Percentiles rank a stretch among this genome's conserved stretches.
These are phyloP conservation scores for Seira ritae DNA, from an alignment of 2,888 invertebrate genomes.

Conservation along the genomic window DNA sequence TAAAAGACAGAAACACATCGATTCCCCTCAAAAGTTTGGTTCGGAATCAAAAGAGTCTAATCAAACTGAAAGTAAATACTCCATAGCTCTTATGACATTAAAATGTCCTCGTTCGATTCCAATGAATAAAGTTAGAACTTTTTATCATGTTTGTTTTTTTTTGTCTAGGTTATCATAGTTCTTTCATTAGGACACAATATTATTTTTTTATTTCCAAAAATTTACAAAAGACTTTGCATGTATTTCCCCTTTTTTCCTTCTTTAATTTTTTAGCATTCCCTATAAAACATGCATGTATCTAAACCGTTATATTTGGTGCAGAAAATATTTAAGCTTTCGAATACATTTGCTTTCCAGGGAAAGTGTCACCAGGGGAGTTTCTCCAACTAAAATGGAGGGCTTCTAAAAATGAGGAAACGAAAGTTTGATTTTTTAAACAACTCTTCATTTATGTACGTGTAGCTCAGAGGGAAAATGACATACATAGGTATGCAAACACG, in stretches of 20 bases:
- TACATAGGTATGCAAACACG: conserved; percentile 49
- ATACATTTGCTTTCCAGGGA: background rate
- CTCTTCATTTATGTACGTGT: conserved; percentile 9
- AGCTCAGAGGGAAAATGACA: conserved; percentile 26
- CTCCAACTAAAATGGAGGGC: background rate
- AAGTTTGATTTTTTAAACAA: background rate
- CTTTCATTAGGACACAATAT: conserved; percentile 11
- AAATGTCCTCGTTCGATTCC: background rate
- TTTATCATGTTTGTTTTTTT: background rate
- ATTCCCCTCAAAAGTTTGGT: too few relatives aligned
- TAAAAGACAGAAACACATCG: too few relatives aligned
- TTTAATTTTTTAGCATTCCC: background rate
- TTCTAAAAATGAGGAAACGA: background rate
- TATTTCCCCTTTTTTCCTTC: background rate
- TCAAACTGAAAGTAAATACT: background rate
- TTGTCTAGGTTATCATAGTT: conserved; percentile 19
- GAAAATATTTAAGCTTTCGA: background rate
- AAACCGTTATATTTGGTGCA: background rate
- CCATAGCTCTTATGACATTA: background rate
- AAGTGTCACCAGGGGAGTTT: conserved; percentile 35
- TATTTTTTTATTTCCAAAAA: background rate
- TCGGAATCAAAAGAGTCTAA: too few relatives aligned
- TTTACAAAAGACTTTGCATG: conserved; percentile 24
- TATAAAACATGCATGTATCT: background rate
- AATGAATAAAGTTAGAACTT: background rate